These are phyloP conservation scores for Orchesellides sinensis DNA, from an alignment of 2,888 invertebrate species.

Conservation along the genomic window DNA sequence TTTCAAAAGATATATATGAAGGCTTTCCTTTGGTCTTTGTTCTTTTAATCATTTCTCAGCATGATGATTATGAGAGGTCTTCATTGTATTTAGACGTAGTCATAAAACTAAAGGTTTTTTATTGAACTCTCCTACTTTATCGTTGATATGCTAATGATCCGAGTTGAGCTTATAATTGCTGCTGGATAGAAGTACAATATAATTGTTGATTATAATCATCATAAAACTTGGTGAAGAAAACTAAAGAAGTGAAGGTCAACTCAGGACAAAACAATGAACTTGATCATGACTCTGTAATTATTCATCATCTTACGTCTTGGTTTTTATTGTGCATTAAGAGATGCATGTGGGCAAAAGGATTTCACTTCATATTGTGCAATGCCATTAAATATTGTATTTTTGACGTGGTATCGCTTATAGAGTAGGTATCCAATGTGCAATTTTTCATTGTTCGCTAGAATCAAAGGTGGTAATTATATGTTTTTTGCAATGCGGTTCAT, in stretches of 20 bases:
- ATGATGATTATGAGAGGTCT: background rate
- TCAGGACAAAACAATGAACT: conserved; percentile 51
- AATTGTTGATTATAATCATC: conserved; percentile 20
- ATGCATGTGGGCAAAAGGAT: too few relatives aligned
- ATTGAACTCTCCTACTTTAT: conserved; percentile 70
- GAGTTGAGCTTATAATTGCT: conserved; percentile 72
- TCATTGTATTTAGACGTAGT: background rate
- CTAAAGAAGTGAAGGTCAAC: conserved; percentile 65
- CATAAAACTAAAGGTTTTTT: conserved; percentile 48
- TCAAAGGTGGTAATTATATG: too few relatives aligned
- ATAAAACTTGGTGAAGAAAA: background rate
- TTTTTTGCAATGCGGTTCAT: too few relatives aligned
- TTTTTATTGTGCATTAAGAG: too few relatives aligned
- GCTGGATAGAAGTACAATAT: conserved; percentile 61
- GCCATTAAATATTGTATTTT: too few relatives aligned
- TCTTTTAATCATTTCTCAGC: background rate
- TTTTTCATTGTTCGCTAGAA: too few relatives aligned
- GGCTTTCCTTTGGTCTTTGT: background rate
- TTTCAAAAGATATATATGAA: too few relatives aligned
- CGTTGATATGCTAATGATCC: conserved; percentile 74
- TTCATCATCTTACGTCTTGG: too few relatives aligned
- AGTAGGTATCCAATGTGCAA: too few relatives aligned
- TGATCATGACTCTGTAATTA: conserved; percentile 72
- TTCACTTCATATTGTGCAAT: too few relatives aligned
- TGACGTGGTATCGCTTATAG: too few relatives aligned